These are phyloP conservation scores for Machimus rusticus DNA, from an alignment of 2,888 invertebrate species.

Conservation along the genomic window DNA sequence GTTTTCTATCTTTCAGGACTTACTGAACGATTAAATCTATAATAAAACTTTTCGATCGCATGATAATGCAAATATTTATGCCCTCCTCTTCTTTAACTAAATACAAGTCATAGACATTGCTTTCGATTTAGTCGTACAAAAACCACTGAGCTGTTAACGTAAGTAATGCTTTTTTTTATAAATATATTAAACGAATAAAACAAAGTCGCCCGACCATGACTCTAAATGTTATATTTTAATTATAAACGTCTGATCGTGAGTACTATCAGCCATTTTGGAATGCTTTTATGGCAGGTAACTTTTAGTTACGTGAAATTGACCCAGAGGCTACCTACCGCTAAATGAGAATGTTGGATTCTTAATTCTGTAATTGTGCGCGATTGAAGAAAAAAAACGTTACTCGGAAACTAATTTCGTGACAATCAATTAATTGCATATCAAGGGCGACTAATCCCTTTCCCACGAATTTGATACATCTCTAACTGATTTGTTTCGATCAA, in stretches of 20 bases:
- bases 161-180: not conserved
- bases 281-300: not conserved
- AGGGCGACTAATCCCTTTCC: not conserved
- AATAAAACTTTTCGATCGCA: not conserved
- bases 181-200: not conserved
- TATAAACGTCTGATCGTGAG: not conserved
- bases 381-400: not conserved
- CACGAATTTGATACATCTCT: not conserved
- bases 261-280: not conserved
- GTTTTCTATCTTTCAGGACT: no score
- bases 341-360: not conserved
- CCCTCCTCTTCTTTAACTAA: not conserved
- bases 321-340: not conserved
- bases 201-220: not conserved
- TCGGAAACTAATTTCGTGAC: not conserved
- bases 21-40: not conserved
- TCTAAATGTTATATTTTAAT: not conserved
- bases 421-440: not conserved
- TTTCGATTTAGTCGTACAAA: not conserved
- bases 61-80: not conserved
- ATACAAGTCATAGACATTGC: not conserved
- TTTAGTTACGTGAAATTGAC: no score
- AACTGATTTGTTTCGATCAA: not conserved
- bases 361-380: not conserved
- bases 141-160: not conserved